Percentiles rank a stretch among this genome's conserved stretches.
phyloP scores from a whole-genome alignment of 2,797 vertebrate genomes.

The Parotocinclus haroldoi region DNA sequence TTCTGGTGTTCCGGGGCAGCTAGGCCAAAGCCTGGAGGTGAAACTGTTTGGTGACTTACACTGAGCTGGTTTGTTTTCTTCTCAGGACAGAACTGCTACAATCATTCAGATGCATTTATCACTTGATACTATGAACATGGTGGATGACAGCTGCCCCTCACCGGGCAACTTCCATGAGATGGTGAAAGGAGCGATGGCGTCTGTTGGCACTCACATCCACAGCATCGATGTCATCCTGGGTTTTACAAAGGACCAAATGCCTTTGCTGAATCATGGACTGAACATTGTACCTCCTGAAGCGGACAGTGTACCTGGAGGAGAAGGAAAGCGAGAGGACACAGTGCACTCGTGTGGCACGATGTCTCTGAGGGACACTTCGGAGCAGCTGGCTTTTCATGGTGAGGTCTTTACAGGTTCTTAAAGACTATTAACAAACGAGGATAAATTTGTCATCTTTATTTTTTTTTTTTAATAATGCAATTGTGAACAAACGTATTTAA shows the following conservation, averaged over 20 bases:
- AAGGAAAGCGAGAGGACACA: constrained; percentile 59
- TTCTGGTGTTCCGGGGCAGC: background rate
- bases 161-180: constrained; percentile 75
- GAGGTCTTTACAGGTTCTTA: constrained; percentile 40
- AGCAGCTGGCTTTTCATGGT: constrained; percentile 67
- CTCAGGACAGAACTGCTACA: constrained; percentile 41
- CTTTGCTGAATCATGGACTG: constrained; percentile 62
- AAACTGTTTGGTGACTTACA: constrained; percentile 10
- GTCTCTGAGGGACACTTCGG: constrained; percentile 55
- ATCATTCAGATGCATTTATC: constrained; percentile 75
- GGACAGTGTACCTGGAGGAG: constrained; percentile 35
- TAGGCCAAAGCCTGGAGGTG: background rate
- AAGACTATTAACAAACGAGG: too few relatives aligned
- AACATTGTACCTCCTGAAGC: constrained; percentile 55
- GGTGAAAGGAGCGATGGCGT: constrained; percentile 67
- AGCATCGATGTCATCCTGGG: constrained; percentile 80
- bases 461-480: too few relatives aligned
- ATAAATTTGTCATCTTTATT: too few relatives aligned
- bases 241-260: constrained; percentile 76
- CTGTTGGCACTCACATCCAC: constrained; percentile 69
- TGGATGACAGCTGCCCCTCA: constrained; percentile 77
- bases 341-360: constrained; percentile 59
- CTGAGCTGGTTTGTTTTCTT: constrained; percentile 27
- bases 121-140: constrained; percentile 77
- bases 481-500: too few relatives aligned